phyloP scores from a whole-genome alignment of 2,113 vertebrate species.

The Gobiocypris rarus region DNA sequence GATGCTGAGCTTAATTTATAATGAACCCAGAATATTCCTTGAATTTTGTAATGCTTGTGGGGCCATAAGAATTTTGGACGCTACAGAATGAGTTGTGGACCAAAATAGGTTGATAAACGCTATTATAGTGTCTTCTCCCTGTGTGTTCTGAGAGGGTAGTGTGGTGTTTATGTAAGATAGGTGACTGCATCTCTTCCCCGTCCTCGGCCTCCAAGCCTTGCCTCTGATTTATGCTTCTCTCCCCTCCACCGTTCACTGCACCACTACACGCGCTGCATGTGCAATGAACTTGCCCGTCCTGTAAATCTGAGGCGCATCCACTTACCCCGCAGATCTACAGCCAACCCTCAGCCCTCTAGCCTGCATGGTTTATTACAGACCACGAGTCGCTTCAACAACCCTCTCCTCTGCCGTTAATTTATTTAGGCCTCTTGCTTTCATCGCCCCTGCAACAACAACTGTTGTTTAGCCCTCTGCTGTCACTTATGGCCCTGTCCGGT shows the following conservation, averaged over 20 bases:
- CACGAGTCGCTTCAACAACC: constrained; percentile 8
- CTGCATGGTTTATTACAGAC: constrained; percentile 32
- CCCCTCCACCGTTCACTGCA: constrained; percentile 41
- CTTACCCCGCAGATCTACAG: constrained; percentile 48
- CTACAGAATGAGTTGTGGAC: neutral
- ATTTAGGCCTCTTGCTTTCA: constrained; percentile 25
- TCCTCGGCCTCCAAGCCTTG: neutral
- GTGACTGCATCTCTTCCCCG: constrained; percentile 42
- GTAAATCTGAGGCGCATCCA: constrained; percentile 52
- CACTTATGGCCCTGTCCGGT: neutral
- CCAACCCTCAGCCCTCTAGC: constrained; percentile 28
- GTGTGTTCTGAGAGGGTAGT: neutral
- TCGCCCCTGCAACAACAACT: constrained; percentile 38
- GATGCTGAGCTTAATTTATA: neutral
- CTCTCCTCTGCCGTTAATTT: constrained; percentile 37
- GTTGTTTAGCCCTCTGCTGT: constrained; percentile 7
- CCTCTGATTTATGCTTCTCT: constrained; percentile 49
- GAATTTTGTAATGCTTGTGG: neutral
- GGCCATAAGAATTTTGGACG: neutral
- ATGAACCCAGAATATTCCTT: neutral
- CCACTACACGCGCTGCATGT: constrained; percentile 49
- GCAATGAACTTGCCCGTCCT: constrained; percentile 40
- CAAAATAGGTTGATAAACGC: neutral
- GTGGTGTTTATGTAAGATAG: constrained; percentile 16
- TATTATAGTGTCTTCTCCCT: neutral